These are phyloP conservation scores for Palaemon carinicauda DNA, from an alignment of 1,140 invertebrate species.

Conservation along the genomic window DNA sequence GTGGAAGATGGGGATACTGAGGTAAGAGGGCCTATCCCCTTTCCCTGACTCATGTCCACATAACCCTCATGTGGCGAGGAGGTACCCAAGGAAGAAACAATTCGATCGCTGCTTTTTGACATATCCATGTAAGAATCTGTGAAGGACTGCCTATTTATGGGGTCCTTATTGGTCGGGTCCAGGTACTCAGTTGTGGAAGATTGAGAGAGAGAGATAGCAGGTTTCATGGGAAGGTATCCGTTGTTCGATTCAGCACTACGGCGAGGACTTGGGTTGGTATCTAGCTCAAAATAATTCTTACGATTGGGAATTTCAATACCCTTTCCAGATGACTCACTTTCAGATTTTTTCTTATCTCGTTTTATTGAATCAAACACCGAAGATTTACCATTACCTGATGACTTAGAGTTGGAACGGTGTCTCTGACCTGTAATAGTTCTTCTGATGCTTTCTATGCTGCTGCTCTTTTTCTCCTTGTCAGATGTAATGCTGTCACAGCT, in stretches of 20 bases:
- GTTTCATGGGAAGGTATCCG: constrained; percentile 55
- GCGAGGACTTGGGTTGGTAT: constrained; percentile 55
- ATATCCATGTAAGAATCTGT: constrained; percentile 31
- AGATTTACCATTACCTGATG: constrained; percentile 51
- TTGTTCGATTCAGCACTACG: constrained; percentile 39
- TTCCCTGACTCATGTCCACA: constrained; percentile 58
- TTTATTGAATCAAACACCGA: constrained; percentile 48
- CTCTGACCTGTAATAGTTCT: constrained; percentile 52
- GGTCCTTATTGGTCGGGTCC: constrained; percentile 41
- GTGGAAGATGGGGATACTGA: constrained; percentile 41
- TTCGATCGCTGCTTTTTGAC: constrained; percentile 16
- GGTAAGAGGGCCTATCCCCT: constrained; percentile 30
- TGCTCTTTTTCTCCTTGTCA: constrained; percentile 58
- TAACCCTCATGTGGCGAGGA: constrained; percentile 47
- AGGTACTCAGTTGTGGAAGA: constrained; percentile 49
- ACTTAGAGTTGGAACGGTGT: constrained; percentile 53
- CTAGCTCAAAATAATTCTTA: constrained; percentile 40
- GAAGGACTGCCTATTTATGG: constrained; percentile 31
- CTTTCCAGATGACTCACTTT: constrained; percentile 51
- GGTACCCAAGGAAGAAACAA: constrained; percentile 14
- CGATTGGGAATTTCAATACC: constrained; percentile 43
- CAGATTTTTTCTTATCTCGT: constrained; percentile 55
- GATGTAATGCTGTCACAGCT: constrained; percentile 56
- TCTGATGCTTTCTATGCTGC: constrained; percentile 55
- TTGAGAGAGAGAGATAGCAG: constrained; percentile 38